Conservation (phyloP, 2,888 invertebrate genomes). For the Listrodromus nycthemerus region DNA sequence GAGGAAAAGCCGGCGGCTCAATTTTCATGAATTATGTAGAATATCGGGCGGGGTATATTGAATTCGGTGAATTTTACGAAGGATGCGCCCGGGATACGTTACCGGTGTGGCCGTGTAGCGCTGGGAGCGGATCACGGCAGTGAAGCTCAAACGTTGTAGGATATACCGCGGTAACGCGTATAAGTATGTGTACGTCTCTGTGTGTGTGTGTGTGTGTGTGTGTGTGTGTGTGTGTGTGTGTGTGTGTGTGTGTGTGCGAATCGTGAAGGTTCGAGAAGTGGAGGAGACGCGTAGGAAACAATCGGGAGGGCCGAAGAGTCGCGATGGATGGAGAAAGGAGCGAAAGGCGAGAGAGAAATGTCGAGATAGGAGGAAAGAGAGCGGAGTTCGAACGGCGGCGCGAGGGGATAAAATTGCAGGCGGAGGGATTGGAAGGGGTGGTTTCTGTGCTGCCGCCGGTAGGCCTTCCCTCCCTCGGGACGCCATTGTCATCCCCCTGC, state of each 20-base stretch:
- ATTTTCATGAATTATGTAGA: slow-evolving; percentile 84
- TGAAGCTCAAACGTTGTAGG: slow-evolving; percentile 48
- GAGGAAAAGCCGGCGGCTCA: slow-evolving; percentile 80
- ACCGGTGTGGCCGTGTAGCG: slow-evolving; percentile 41
- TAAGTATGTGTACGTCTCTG: slow-evolving; percentile 57
- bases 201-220: slow-evolving; percentile 57
- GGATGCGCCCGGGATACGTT: slow-evolving; percentile 80
- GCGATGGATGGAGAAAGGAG: slow-evolving; percentile 62
- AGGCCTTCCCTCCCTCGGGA: slow-evolving; percentile 81
- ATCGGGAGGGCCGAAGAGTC: slow-evolving; percentile 76
- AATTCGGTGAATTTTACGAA: slow-evolving; percentile 81
- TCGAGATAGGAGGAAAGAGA: slow-evolving; percentile 47
- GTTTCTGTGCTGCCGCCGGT: slow-evolving; percentile 75
- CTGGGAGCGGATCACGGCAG: slow-evolving; percentile 61
- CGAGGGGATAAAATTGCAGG: slow-evolving; percentile 56
- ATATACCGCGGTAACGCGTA: slow-evolving; percentile 49
- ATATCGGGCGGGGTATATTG: slow-evolving; percentile 81
- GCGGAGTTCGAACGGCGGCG: slow-evolving; percentile 53
- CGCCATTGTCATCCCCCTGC: slow-evolving; percentile 82
- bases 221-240: slow-evolving; percentile 58
- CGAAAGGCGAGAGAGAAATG: slow-evolving; percentile 36
- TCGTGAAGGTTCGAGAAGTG: slow-evolving; percentile 73
- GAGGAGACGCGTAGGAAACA: slow-evolving; percentile 81
- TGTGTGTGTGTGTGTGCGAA: slow-evolving; percentile 65
- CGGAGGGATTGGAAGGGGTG: slow-evolving; percentile 64